Evolutionary conservation across 2,113 vertebrate species (phyloP), one percentile per base, ranked within the genome.

Genomic region (Cyanoliseus patagonus): DNA sequence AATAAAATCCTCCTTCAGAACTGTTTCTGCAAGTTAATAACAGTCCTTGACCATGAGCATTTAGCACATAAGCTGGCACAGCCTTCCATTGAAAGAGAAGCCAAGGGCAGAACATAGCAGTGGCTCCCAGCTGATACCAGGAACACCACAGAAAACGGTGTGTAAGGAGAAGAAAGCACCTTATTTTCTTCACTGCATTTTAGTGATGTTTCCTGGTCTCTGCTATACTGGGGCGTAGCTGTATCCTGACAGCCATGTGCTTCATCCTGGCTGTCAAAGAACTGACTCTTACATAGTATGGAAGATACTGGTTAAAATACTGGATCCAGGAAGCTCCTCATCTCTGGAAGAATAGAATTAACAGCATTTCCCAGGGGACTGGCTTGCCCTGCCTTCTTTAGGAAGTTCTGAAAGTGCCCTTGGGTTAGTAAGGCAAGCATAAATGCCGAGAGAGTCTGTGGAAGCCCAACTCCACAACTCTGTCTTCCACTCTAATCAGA

Each of bases 241-340:
- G 20, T 13, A 31, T 28, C 25, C 2, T 9, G 25, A 5, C 33
- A 67, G 6, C 44, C n/a, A 62, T 0, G 0, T 19, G 17, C 37
- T 72, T 93, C 37, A 23, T 23, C 13, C n/a, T 42, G 46, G 9
- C 57, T 55, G 18, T 8, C 70, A 49, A 27, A 81, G 51, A 61
- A 39, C 7, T 39, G 41, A 30, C 33, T 68, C 20, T 3, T 7
- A 7, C 37, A 13, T 6, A 52, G 17, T 53, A n/a, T 11, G 46
- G 55, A 78, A 35, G 17, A 33, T 10, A 25, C 3, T 6, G 17
- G n/a, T 51, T 84, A 72, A 81, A 92, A 59, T 30, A 66, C 20
- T 3, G 5, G 41, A 33, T 30, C 42, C 39, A n/a, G 15, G 17
- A 57, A 55, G 18, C 27, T 83, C 23, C 72, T 86, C 55, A 42